A percentile compares a stretch with the other conserved stretches of the same genome.
phyloP scores from a whole-genome alignment of 2,797 vertebrate species.

The Spondyliosoma cantharus region DNA sequence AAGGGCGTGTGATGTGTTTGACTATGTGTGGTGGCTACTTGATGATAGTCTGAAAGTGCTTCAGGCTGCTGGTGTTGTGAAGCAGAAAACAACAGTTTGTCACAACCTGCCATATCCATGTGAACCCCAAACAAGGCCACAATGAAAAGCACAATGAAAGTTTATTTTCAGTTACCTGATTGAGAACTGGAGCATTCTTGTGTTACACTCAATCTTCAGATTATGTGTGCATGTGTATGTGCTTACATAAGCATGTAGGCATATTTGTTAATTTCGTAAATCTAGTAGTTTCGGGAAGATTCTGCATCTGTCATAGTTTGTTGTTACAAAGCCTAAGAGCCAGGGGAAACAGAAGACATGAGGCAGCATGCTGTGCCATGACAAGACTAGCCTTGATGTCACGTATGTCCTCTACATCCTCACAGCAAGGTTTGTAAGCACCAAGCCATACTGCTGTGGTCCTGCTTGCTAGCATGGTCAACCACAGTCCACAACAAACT shows the following conservation, averaged over 20 bases:
- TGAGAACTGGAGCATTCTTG: slow-evolving; percentile 67
- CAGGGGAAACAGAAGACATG: not conserved
- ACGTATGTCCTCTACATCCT: no score
- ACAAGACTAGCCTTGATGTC: no score
- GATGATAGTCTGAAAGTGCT: slow-evolving; percentile 90
- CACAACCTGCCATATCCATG: slow-evolving; percentile 84
- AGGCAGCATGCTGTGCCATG: not conserved
- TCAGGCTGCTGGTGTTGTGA: slow-evolving; percentile 82
- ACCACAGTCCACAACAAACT: no score
- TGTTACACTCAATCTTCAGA: slow-evolving; percentile 33
- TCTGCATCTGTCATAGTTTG: not conserved
- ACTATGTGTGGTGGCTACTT: slow-evolving; percentile 76
- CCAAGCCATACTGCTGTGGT: no score
- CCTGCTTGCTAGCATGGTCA: no score
- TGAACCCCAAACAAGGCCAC: slow-evolving; percentile 83
- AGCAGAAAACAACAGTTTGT: slow-evolving; percentile 95
- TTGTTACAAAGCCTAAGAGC: not conserved
- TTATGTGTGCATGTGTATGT: not conserved
- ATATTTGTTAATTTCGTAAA: slow-evolving; percentile 8
- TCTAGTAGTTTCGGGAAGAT: not conserved
- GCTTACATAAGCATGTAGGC: not conserved
- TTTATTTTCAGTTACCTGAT: slow-evolving; percentile 76
- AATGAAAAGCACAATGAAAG: slow-evolving; percentile 62
- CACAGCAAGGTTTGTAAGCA: no score
- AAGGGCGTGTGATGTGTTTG: slow-evolving; percentile 7